Conservation (phyloP, 2,797 vertebrate species). For the Micropoecilia bifurca region DNA sequence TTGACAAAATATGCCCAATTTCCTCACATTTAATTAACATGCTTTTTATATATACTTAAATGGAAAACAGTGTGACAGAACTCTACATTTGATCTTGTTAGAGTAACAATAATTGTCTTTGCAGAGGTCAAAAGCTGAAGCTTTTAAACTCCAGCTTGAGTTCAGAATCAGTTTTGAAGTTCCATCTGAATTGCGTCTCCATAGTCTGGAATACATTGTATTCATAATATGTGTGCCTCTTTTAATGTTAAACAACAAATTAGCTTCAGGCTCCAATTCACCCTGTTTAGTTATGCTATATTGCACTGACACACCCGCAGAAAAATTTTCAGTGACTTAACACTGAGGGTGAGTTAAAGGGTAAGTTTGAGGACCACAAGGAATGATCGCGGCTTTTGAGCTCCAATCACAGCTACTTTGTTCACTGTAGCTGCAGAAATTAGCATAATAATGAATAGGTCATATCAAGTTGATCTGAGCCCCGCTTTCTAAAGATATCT, state of each 20-base stretch:
- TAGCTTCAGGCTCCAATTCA: neutral
- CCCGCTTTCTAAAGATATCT: neutral
- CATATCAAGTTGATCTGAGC: neutral
- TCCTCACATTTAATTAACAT: neutral
- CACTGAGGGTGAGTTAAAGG: neutral
- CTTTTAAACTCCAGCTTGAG: neutral
- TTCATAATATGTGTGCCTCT: neutral
- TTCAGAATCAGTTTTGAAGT: neutral
- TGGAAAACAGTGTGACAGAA: neutral
- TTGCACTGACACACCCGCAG: constrained; percentile 1
- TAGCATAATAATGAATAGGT: constrained; percentile 4
- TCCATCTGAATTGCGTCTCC: neutral
- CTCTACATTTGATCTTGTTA: neutral
- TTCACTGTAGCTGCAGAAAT: neutral
- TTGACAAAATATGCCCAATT: neutral
- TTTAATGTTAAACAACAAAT: neutral
- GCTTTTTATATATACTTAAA: neutral
- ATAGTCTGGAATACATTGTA: neutral
- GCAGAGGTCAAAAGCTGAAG: neutral
- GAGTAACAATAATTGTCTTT: neutral
- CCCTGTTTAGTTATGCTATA: neutral
- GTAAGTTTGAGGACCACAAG: neutral
- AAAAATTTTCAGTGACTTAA: neutral
- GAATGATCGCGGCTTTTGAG: neutral
- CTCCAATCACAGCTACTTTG: constrained; percentile 4